Evolutionary conservation across 1,140 invertebrate species (phyloP), one percentile per base, ranked within the genome.

Genomic region (Leucophenga varia): DNA sequence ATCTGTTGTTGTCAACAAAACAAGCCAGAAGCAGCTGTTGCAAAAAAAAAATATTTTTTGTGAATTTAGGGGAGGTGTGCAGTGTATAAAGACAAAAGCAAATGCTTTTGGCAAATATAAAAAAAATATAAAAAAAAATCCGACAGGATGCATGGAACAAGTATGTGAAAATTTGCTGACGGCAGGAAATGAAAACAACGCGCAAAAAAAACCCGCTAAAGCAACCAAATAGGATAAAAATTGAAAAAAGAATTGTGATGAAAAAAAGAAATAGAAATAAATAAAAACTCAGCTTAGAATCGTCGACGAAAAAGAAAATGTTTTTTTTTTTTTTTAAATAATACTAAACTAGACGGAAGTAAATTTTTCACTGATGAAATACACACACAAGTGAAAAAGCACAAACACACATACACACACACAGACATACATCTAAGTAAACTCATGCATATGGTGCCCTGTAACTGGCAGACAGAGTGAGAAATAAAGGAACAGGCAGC

Each of bases 241-340:
- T 6, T 25, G 22, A 13, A 17, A 17, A 6, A 37, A 42, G 44
- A 63, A 59, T 59, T n/a, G n/a, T n/a, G n/a, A n/a, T n/a, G n/a
- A n/a, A 61, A 65, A 61, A 54, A 34, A 14, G n/a, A 34, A 6
- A 34, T n/a, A 59, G 53, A 40, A 55, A 63, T 54, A 59, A 59
- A 37, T 6, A 17, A 37, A 3, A 37, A 12, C 35, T 13, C 9
- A 7, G 6, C n/a, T n/a, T n/a, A n/a, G n/a, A n/a, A n/a, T n/a
- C 12, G 35, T 37, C 3, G 8, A n/a, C 47, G 64, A 52, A 61
- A 67, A 61, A 55, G 67, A 63, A 65, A 67, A 47, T 49, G 43
- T 56, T 25, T 25, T 25, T 25, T 5, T 5, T 6, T 25, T 5
- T 25, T 25, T 5, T 6, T 10, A 25, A 5, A 25, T 25, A 25